A percentile compares a stretch with the other conserved stretches of the same genome.
Evolutionary conservation across 2,113 vertebrate genomes (phyloP).

Genomic region (Cephalopterus ornatus): DNA sequence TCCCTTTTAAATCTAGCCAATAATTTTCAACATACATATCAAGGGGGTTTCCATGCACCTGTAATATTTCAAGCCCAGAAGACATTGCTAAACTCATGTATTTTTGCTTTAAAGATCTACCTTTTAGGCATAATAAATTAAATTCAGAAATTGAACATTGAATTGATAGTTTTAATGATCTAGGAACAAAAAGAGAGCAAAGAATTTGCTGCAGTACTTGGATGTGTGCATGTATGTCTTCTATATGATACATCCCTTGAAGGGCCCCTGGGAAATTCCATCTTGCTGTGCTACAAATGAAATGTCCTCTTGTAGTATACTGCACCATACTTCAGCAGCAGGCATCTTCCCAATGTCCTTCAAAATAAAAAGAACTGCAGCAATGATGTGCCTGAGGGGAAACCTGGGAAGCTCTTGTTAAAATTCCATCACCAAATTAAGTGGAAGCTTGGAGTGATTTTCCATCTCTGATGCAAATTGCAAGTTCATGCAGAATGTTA

Average conservation of each 20-base stretch:
- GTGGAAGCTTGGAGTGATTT: background rate
- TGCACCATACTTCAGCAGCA: background rate
- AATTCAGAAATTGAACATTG: background rate
- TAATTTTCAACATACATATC: background rate
- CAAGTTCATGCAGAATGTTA: background rate
- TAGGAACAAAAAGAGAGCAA: background rate
- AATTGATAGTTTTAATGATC: background rate
- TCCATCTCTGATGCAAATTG: background rate
- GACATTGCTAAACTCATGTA: background rate
- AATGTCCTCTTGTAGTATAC: background rate
- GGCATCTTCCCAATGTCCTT: constrained; percentile 19
- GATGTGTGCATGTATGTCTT: background rate
- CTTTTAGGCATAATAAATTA: background rate
- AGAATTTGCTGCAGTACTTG: background rate
- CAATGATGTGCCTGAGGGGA: background rate
- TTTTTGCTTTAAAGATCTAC: background rate
- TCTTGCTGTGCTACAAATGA: background rate
- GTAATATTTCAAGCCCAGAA: background rate
- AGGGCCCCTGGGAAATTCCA: background rate
- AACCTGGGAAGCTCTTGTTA: background rate
- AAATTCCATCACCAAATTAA: constrained; percentile 26
- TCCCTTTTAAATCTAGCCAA: background rate
- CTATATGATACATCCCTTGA: background rate
- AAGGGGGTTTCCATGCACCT: background rate
- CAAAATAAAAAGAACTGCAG: background rate